Evolutionary conservation across 2,888 invertebrate genomes (phyloP).

Genomic region (Acholoe squamosa): DNA sequence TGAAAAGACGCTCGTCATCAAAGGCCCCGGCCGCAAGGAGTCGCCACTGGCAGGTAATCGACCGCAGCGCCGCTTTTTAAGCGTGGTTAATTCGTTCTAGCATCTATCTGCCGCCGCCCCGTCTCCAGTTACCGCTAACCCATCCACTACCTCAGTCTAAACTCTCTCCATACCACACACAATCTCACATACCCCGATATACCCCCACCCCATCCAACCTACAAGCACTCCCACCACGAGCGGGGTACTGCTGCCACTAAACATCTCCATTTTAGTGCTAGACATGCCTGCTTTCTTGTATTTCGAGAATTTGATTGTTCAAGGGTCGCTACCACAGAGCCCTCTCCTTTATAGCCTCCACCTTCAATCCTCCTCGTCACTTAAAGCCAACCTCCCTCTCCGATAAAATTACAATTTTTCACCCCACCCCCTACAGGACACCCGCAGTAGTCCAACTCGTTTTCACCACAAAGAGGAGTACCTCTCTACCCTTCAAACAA

Average conservation of each 20-base stretch:
- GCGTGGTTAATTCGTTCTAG: conserved; percentile 35
- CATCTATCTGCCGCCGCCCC: not conserved
- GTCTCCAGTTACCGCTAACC: too few species aligned
- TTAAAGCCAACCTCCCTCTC: conserved; percentile 1
- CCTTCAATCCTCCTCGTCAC: not conserved
- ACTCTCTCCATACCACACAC: not conserved
- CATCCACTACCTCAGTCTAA: not conserved
- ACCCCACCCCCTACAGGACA: not conserved
- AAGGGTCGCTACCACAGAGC: too few species aligned
- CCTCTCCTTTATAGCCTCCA: not conserved
- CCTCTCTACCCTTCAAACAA: not conserved
- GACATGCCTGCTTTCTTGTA: too few species aligned
- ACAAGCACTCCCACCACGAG: too few species aligned
- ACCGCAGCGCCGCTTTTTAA: conserved; percentile 46
- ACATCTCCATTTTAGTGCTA: too few species aligned
- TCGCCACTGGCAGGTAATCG: conserved; percentile 52
- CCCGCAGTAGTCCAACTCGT: not conserved
- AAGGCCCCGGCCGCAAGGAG: conserved; percentile 37
- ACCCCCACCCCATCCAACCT: not conserved
- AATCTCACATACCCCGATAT: not conserved
- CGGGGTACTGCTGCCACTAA: too few species aligned
- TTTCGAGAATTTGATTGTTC: not conserved
- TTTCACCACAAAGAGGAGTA: conserved; percentile 20
- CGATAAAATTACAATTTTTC: conserved; percentile 28
- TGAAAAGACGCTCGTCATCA: conserved; percentile 56